Conservation (phyloP, 2,797 vertebrate genomes). For the Pteronotus mesoamericanus region DNA sequence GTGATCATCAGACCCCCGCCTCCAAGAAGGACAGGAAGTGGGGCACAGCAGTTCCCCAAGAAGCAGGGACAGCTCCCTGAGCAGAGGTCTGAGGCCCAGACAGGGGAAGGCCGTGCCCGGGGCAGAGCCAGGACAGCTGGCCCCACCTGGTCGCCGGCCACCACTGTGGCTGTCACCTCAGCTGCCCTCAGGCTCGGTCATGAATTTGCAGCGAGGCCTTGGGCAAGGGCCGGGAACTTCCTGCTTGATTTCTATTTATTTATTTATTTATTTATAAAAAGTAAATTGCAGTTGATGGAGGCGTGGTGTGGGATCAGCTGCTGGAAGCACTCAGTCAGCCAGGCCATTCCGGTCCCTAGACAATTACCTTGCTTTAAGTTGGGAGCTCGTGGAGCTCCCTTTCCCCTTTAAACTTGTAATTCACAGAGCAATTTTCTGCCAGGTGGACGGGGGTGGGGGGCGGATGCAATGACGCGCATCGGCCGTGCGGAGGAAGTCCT, state of each 20-base stretch:
- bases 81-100: background rate
- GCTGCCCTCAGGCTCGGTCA: too few species aligned
- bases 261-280: background rate
- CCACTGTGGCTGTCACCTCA: background rate
- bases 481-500: background rate
- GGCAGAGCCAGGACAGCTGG: background rate
- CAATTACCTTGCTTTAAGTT: background rate
- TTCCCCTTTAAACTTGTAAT: background rate
- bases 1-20: background rate
- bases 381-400: background rate
- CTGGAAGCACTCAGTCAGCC: background rate
- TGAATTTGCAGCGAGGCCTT: background rate
- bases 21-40: too few species aligned
- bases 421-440: background rate
- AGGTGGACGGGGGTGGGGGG: background rate
- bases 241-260: background rate
- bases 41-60: rapidly evolving
- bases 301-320: background rate
- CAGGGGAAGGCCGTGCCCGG: background rate
- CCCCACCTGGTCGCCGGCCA: background rate
- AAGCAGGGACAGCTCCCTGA: background rate
- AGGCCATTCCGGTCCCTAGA: background rate
- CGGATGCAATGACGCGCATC: rapidly evolving
- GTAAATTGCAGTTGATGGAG: background rate
- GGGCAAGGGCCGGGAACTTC: too few species aligned